Percentiles rank a stretch among this genome's conserved stretches.
These are phyloP conservation scores for Erebia palarica DNA, from an alignment of 2,888 invertebrate species.

Conservation along the genomic window DNA sequence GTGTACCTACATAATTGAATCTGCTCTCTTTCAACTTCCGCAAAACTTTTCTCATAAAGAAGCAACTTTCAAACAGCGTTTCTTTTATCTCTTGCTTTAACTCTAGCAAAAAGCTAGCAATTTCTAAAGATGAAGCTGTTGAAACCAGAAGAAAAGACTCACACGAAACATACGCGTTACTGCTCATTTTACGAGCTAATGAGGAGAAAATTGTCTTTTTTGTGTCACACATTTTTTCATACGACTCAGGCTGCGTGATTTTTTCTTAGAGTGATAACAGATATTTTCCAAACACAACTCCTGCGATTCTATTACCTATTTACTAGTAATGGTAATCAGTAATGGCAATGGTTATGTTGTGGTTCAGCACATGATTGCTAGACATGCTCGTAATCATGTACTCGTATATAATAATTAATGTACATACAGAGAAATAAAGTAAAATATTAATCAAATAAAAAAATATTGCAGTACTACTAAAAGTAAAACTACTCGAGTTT, in stretches of 20 bases:
- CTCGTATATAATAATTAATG: no score
- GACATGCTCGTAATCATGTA: no score
- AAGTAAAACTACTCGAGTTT: no score
- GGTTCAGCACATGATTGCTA: no score
- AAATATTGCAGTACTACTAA: no score
- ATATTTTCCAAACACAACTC: no score
- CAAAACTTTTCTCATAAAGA: slow-evolving; percentile 17
- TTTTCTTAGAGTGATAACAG: not conserved
- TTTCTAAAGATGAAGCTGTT: slow-evolving; percentile 8
- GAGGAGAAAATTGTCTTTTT: slow-evolving; percentile 2
- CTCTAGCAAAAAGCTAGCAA: slow-evolving; percentile 8
- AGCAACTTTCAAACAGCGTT: slow-evolving; percentile 15
- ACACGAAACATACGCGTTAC: slow-evolving; percentile 9
- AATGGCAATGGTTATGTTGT: no score
- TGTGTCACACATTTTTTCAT: not conserved
- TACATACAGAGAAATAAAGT: no score
- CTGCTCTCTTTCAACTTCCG: slow-evolving; percentile 16
- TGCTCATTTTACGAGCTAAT: slow-evolving; percentile 13
- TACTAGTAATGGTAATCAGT: no score
- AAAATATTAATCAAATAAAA: no score
- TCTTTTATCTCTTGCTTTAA: slow-evolving; percentile 22
- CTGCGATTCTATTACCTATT: no score
- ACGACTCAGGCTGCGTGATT: not conserved
- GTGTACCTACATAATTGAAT: slow-evolving; percentile 19
- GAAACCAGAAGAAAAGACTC: slow-evolving; percentile 6